phyloP scores from a whole-genome alignment of 53 echinoderm and acorn worm species.

The Patiria pectinifera region DNA sequence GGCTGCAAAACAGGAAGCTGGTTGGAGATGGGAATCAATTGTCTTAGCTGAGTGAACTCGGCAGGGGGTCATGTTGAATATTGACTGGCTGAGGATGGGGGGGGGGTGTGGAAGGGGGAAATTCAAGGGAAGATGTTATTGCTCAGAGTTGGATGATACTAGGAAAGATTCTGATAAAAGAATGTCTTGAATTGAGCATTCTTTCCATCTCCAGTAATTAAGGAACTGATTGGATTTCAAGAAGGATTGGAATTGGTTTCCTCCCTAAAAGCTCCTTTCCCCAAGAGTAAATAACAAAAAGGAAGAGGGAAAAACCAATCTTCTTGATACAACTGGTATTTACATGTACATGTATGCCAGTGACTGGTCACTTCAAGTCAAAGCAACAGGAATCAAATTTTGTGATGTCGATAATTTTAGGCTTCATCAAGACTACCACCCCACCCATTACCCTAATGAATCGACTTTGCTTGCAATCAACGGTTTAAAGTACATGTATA shows the following conservation, averaged over 20 bases:
- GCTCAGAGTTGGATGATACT: not conserved
- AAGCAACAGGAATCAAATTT: too few species aligned
- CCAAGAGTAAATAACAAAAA: too few species aligned
- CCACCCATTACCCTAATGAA: too few species aligned
- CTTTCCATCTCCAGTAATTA: not conserved
- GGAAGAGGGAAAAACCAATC: too few species aligned
- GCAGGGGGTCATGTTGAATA: not conserved
- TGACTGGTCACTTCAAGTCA: too few species aligned
- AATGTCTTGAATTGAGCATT: not conserved
- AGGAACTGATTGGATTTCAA: not conserved
- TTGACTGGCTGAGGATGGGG: not conserved
- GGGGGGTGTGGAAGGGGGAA: not conserved
- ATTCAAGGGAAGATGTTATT: not conserved
- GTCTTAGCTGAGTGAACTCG: not conserved
- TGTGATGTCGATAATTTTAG: too few species aligned
- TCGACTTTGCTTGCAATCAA: too few species aligned
- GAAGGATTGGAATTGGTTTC: not conserved
- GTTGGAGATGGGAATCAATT: slow-evolving; percentile 31
- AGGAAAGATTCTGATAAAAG: not conserved
- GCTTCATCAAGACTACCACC: too few species aligned
- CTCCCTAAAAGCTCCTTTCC: not conserved
- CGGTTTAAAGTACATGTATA: too few species aligned
- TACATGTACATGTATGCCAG: too few species aligned
- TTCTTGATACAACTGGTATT: too few species aligned
- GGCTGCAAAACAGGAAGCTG: slow-evolving; percentile 53